Evolutionary conservation across 1,140 invertebrate genomes (phyloP).

Genomic region (Drosophila repletoides): DNA sequence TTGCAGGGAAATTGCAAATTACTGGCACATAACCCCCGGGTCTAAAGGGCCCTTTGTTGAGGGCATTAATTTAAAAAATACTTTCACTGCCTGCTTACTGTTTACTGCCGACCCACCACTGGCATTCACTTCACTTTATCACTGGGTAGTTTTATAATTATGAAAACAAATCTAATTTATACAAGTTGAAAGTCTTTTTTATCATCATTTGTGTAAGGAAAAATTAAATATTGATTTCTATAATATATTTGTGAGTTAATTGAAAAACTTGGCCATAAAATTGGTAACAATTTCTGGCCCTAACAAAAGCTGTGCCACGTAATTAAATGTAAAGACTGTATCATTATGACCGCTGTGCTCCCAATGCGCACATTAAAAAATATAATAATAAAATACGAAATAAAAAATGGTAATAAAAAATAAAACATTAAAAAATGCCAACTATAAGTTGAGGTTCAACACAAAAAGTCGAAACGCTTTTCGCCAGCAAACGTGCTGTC

Average conservation of each 20-base stretch:
- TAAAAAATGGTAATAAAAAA: slow-evolving; percentile 19
- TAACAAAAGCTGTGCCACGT: slow-evolving; percentile 56
- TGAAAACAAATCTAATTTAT: slow-evolving; percentile 48
- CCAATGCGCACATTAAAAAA: slow-evolving; percentile 44
- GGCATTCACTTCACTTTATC: slow-evolving; percentile 37
- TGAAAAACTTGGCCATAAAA: slow-evolving; percentile 28
- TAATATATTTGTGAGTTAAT: not conserved
- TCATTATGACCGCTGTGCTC: slow-evolving; percentile 62
- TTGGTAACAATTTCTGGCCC: slow-evolving; percentile 46
- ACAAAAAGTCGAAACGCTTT: slow-evolving; percentile 65
- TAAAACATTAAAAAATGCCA: slow-evolving; percentile 30
- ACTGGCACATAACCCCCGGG: slow-evolving; percentile 64
- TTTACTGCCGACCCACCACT: slow-evolving; percentile 47
- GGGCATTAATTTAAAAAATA: slow-evolving; percentile 66
- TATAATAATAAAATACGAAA: slow-evolving; percentile 12
- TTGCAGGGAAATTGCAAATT: slow-evolving; percentile 72
- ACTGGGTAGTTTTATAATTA: slow-evolving; percentile 64
- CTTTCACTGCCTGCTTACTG: slow-evolving; percentile 64
- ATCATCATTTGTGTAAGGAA: too few species aligned
- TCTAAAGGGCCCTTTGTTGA: slow-evolving; percentile 38
- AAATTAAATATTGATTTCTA: too few species aligned
- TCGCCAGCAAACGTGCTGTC: slow-evolving; percentile 80
- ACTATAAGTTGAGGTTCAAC: slow-evolving; percentile 39
- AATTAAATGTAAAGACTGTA: slow-evolving; percentile 67
- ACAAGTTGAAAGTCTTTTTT: too few species aligned